phyloP scores from a whole-genome alignment of 2,797 vertebrate genomes.

The Eulemur rubriventer region DNA sequence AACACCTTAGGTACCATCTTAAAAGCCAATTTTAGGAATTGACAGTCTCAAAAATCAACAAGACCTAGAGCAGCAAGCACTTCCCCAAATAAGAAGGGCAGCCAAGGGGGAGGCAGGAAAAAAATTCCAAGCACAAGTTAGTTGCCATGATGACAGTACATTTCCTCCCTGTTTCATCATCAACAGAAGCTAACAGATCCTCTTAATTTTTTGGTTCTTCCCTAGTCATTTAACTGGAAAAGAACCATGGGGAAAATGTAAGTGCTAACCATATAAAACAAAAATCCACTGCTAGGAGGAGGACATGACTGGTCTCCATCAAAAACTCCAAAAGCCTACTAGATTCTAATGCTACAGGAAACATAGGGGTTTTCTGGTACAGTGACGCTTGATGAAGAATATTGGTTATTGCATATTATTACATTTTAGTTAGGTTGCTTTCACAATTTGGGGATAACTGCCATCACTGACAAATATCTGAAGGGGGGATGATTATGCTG shows the following conservation, averaged over 20 bases:
- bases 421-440: slow-evolving; percentile 5
- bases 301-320: background rate
- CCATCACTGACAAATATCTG: background rate
- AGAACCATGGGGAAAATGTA: background rate
- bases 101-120: background rate
- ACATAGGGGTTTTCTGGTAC: background rate
- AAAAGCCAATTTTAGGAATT: background rate
- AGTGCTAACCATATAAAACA: background rate
- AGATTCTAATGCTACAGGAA: background rate
- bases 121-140: background rate
- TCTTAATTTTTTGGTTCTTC: background rate
- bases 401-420: background rate
- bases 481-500: background rate
- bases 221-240: background rate
- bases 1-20: background rate
- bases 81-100: background rate
- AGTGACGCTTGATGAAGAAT: background rate
- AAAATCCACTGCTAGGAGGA: background rate
- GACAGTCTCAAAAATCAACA: background rate
- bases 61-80: background rate
- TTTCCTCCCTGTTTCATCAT: background rate
- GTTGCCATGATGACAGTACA: background rate
- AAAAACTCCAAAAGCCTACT: slow-evolving; percentile 17
- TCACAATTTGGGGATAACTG: background rate
- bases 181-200: background rate